phyloP scores from a whole-genome alignment of 2,113 vertebrate genomes.

The Synchiropus splendidus region DNA sequence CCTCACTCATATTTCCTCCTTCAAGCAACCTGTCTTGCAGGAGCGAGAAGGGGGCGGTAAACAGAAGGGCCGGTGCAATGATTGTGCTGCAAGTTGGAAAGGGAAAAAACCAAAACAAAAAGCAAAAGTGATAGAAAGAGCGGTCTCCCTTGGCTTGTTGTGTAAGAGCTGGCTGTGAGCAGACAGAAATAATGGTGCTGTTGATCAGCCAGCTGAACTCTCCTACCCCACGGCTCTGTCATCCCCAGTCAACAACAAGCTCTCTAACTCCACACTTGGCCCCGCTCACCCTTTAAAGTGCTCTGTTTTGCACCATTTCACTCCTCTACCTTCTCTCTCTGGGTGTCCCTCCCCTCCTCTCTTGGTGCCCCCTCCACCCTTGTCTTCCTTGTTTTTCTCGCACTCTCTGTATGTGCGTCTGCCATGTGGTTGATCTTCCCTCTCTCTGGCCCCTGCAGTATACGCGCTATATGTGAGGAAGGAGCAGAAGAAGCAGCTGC shows the following conservation, averaged over 20 bases:
- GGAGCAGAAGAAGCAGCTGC: slow-evolving; percentile 66
- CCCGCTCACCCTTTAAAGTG: slow-evolving; percentile 46
- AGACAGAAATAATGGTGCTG: slow-evolving; percentile 42
- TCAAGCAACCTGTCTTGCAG: slow-evolving; percentile 35
- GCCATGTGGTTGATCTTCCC: slow-evolving; percentile 47
- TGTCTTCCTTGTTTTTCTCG: slow-evolving; percentile 45
- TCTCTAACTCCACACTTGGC: slow-evolving; percentile 30
- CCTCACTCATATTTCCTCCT: slow-evolving; percentile 30
- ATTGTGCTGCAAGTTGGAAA: slow-evolving; percentile 11
- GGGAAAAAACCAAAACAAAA: too few relatives aligned
- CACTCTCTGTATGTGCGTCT: slow-evolving; percentile 48
- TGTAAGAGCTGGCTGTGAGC: slow-evolving; percentile 46
- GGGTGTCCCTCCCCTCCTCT: slow-evolving; percentile 6
- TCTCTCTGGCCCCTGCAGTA: slow-evolving; percentile 67
- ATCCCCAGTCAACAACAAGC: slow-evolving; percentile 44
- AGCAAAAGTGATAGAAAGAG: slow-evolving; percentile 13
- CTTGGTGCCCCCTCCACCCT: slow-evolving; percentile 4
- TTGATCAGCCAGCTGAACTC: slow-evolving; percentile 47
- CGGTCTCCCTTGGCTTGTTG: slow-evolving; percentile 34
- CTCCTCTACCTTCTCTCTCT: slow-evolving; percentile 38
- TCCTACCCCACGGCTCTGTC: slow-evolving; percentile 46
- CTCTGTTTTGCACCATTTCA: slow-evolving; percentile 45
- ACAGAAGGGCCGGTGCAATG: slow-evolving; percentile 15
- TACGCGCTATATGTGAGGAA: slow-evolving; percentile 63
- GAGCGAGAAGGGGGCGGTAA: slow-evolving; percentile 22